Conservation (phyloP, 2,113 vertebrate genomes). For the Phylloscopus trochiloides region DNA sequence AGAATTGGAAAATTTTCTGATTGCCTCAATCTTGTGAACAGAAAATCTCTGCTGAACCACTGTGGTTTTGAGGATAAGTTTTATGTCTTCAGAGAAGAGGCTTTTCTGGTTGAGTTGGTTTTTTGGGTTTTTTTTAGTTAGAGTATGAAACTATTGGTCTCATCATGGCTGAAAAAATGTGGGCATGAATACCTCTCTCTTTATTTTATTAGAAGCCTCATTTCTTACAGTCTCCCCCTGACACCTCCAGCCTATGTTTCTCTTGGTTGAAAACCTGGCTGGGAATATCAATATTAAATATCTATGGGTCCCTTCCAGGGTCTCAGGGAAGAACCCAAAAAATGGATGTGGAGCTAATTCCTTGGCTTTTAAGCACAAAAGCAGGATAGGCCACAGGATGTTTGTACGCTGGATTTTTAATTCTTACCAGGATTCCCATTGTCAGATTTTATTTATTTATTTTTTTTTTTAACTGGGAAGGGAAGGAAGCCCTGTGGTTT, state of each 20-base stretch:
- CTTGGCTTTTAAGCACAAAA: background rate
- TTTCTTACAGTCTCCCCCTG: background rate
- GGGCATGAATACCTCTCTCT: background rate
- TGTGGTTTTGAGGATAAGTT: background rate
- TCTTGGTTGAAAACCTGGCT: background rate
- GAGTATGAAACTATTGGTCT: background rate
- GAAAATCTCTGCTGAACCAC: background rate
- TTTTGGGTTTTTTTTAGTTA: background rate
- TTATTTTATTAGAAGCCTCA: background rate
- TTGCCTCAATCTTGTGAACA: background rate
- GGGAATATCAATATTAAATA: background rate
- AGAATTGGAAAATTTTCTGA: conserved; percentile 12
- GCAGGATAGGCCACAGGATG: background rate
- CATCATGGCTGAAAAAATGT: background rate
- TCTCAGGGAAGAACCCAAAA: background rate
- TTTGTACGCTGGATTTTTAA: background rate
- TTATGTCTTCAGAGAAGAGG: background rate
- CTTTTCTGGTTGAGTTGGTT: background rate
- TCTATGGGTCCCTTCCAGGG: background rate
- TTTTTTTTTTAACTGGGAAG: background rate
- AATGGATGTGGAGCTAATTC: background rate
- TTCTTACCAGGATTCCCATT: background rate
- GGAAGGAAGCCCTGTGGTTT: background rate
- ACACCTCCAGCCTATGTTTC: background rate
- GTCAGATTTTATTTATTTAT: background rate